Evolutionary conservation across 2,888 invertebrate genomes (phyloP), one percentile per base, ranked within the genome.

Genomic region (Drosophila sordidula): DNA sequence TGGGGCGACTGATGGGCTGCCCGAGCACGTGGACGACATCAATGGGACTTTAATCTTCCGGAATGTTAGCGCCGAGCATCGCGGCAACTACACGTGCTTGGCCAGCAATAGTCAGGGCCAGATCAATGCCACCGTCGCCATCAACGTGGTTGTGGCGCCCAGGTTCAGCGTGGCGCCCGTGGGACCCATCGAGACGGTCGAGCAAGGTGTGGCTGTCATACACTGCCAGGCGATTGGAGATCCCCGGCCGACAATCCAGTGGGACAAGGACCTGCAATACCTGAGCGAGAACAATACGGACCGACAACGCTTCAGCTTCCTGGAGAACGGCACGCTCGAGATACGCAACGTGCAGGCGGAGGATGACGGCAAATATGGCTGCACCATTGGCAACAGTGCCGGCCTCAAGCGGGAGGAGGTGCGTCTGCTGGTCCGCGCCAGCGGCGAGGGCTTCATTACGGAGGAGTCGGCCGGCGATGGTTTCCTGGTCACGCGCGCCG

Each of bases 321-420:
- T 97, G 70, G 94, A 95, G 56, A 98, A 98, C 92, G 98, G 98
- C 0, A 96, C 97, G 0, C 93, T 98, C 44, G 93, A 95, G 70
- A 95, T 98, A 65, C 94, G 93, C 4, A 95, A 95, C 86, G 96
- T 96, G 6, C 94, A 95, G 63, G 93, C 95, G 75, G 94, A 95
- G 44, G 98, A 98, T 92, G 95, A 96, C 73, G 98, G 97, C 54
- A 94, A 95, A 69, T 98, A 98, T 92, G 98, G 97, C 0, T 98
- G 98, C 90, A 98, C 97, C 0, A 98, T 98, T n/a, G 98, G 98
- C 58, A 98, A 97, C 91, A 96, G 96, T 77, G 98, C 97, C 0
- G 98, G 98, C 0, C 93, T 97, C 26, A 96, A 95, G 75, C 93
- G 98, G 41, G 95, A 95, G 71, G 98, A 98, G 91, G 95, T 97